phyloP scores from a whole-genome alignment of 1,140 invertebrate genomes.

The Drosophila sturtevanti region DNA sequence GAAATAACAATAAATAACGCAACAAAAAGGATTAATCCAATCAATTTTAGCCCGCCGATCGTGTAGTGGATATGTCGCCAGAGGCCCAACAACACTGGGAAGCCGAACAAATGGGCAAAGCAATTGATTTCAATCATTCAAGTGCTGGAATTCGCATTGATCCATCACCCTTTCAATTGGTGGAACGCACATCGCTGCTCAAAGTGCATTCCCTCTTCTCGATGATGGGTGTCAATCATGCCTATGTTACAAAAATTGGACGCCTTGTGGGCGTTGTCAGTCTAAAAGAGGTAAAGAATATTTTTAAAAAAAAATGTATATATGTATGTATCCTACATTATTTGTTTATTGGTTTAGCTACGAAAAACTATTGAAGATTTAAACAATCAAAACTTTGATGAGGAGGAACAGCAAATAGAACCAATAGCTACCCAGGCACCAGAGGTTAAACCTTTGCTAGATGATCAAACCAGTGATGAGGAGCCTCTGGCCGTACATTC shows the following conservation, averaged over 20 bases:
- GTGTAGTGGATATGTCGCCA: slow-evolving; percentile 96
- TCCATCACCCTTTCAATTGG: slow-evolving; percentile 99
- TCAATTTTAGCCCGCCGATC: slow-evolving; percentile 88
- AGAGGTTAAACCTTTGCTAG: slow-evolving; percentile 62
- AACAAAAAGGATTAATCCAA: no score
- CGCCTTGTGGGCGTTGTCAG: slow-evolving; percentile 97
- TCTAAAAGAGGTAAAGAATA: slow-evolving; percentile 91
- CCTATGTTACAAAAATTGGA: slow-evolving; percentile 98
- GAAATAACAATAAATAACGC: no score
- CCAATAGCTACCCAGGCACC: slow-evolving; percentile 34
- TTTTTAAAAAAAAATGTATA: neutral
- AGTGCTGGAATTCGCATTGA: slow-evolving; percentile 89
- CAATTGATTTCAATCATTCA: slow-evolving; percentile 89
- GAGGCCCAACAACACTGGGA: slow-evolving; percentile 97
- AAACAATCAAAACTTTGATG: slow-evolving; percentile 87
- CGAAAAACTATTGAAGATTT: slow-evolving; percentile 94
- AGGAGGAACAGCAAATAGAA: slow-evolving; percentile 66
- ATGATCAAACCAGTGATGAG: neutral
- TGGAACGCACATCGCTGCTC: slow-evolving; percentile 96
- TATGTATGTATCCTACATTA: neutral
- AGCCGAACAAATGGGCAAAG: slow-evolving; percentile 91
- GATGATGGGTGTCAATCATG: slow-evolving; percentile 97
- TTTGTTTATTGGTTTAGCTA: slow-evolving; percentile 84
- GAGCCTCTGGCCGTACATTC: neutral
- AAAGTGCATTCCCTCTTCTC: slow-evolving; percentile 99